Evolutionary conservation across 2,797 vertebrate genomes (phyloP).

Genomic region (Eptatretus atami): DNA sequence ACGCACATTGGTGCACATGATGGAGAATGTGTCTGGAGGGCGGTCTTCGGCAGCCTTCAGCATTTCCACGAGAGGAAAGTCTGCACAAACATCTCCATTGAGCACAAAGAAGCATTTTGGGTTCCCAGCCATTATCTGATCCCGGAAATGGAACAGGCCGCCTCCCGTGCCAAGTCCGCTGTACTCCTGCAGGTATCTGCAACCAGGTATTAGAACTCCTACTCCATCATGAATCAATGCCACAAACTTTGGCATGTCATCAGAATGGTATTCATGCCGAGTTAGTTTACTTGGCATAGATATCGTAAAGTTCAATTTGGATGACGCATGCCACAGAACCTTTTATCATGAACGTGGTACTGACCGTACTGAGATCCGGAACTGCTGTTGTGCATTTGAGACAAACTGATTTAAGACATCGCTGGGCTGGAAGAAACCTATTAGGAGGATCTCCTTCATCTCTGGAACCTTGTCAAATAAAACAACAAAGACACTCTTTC

Average conservation of each 20-base stretch:
- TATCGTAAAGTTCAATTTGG: no score
- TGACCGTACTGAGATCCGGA: conserved; percentile 60
- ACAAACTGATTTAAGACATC: conserved; percentile 61
- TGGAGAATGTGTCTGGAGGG: conserved; percentile 33
- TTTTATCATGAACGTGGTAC: no score
- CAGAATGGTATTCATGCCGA: no score
- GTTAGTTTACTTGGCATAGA: no score
- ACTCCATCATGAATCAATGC: no score
- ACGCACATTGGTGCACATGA: conserved; percentile 35
- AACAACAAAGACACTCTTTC: no score
- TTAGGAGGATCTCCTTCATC: conserved; percentile 68
- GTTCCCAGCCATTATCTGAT: conserved; percentile 68
- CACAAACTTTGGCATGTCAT: no score
- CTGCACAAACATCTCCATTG: conserved; percentile 77
- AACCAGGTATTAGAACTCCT: no score
- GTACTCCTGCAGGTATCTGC: conserved; percentile 79
- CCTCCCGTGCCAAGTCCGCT: conserved; percentile 67
- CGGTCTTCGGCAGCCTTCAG: conserved; percentile 35
- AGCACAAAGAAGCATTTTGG: conserved; percentile 63
- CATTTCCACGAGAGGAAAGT: conserved; percentile 65
- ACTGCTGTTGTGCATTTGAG: conserved; percentile 44
- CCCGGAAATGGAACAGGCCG: conserved; percentile 89
- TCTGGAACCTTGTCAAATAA: conserved; percentile 30
- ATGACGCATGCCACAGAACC: no score
- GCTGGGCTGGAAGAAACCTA: conserved; percentile 84